Percentiles rank a stretch among this genome's conserved stretches.
Conservation (phyloP, 2,888 invertebrate genomes). For the Mesoligia furuncula region DNA sequence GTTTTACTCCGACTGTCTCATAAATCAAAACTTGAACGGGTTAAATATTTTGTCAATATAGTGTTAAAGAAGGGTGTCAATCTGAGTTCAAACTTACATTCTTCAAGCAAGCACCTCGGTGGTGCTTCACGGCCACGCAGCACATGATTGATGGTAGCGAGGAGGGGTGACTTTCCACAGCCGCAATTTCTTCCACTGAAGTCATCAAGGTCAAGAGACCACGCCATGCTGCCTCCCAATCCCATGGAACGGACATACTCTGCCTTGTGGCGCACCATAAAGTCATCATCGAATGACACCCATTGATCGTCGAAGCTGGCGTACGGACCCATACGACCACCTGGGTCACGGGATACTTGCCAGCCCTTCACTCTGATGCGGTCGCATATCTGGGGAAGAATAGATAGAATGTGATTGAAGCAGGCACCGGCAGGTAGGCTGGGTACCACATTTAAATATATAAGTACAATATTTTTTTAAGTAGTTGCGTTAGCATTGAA, state of each 20-base stretch:
- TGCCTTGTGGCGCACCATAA: slow-evolving; percentile 95
- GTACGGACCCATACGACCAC: slow-evolving; percentile 96
- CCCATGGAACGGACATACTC: slow-evolving; percentile 95
- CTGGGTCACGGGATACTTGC: slow-evolving; percentile 94
- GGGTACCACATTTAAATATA: background rate
- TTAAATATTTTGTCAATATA: background rate
- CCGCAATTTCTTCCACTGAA: slow-evolving; percentile 94
- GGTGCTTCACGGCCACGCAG: slow-evolving; percentile 92
- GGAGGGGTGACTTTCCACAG: slow-evolving; percentile 95
- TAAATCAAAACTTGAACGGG: background rate
- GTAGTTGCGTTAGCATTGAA: background rate
- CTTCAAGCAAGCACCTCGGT: slow-evolving; percentile 86
- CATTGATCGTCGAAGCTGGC: slow-evolving; percentile 96
- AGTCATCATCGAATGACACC: slow-evolving; percentile 97
- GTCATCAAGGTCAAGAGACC: slow-evolving; percentile 97
- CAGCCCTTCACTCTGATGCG: slow-evolving; percentile 94
- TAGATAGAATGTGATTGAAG: background rate
- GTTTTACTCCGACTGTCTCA: background rate
- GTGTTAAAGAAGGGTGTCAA: background rate
- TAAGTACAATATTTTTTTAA: background rate
- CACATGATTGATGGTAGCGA: slow-evolving; percentile 95
- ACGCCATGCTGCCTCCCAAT: slow-evolving; percentile 96
- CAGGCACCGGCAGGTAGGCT: background rate
- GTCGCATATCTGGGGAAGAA: slow-evolving; percentile 93
- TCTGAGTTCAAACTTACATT: slow-evolving; percentile 75